Conservation (phyloP, 2,888 invertebrate genomes). For the Ichneumon xanthorius region DNA sequence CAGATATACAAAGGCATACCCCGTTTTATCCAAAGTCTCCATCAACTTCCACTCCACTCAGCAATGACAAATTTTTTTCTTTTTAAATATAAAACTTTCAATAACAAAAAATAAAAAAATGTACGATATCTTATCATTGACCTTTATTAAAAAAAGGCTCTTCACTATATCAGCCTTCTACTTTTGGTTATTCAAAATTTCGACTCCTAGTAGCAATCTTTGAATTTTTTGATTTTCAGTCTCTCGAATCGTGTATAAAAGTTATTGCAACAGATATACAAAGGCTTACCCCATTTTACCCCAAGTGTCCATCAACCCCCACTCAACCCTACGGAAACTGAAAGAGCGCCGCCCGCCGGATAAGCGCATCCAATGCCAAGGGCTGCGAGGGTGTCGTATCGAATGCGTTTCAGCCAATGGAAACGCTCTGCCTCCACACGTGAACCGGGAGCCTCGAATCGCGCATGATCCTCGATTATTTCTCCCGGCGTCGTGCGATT, state of each 20-base stretch:
- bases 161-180: not conserved
- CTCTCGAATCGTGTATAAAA: not conserved
- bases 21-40: not conserved
- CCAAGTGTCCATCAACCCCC: slow-evolving; percentile 13
- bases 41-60: too few species aligned
- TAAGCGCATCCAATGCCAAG: slow-evolving; percentile 36
- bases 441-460: not conserved
- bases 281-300: not conserved
- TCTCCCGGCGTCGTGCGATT: not conserved
- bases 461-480: slow-evolving; percentile 4
- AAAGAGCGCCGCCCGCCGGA: slow-evolving; percentile 25
- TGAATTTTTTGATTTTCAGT: not conserved
- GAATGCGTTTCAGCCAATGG: slow-evolving; percentile 51
- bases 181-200: not conserved
- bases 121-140: too few species aligned
- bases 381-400: slow-evolving; percentile 40
- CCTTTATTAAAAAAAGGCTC: too few species aligned
- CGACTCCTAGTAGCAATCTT: not conserved
- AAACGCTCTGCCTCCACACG: not conserved
- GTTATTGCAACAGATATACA: not conserved
- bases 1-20: not conserved
- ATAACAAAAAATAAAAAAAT: too few species aligned
- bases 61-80: too few species aligned
- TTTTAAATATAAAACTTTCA: too few species aligned
- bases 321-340: not conserved